Percentiles rank a stretch among this genome's conserved stretches.
phyloP scores from a whole-genome alignment of 1,140 invertebrate species.

The Periplaneta americana region DNA sequence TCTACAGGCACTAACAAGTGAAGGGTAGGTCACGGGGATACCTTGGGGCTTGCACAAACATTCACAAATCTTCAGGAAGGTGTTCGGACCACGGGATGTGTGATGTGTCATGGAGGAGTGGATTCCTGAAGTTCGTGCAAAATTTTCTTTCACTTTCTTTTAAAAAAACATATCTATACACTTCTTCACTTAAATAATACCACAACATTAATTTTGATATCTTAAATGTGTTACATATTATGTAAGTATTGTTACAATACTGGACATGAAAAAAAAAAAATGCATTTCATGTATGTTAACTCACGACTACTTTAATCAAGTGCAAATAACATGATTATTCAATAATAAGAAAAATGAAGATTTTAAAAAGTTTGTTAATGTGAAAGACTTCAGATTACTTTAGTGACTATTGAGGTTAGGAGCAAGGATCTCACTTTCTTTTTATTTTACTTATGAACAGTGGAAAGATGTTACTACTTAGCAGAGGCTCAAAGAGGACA shows the following conservation, averaged over 20 bases:
- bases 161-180: neutral
- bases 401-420: neutral
- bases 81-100: neutral
- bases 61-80: neutral
- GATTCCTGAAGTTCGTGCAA: neutral
- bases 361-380: neutral
- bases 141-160: neutral
- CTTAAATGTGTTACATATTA: neutral
- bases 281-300: neutral
- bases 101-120: neutral
- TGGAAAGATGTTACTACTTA: neutral
- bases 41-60: neutral
- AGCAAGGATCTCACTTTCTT: no score
- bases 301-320: neutral
- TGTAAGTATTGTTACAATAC: neutral
- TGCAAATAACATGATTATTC: neutral
- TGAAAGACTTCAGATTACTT: neutral
- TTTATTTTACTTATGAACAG: neutral
- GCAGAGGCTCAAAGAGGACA: neutral
- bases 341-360: neutral
- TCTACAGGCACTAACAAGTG: neutral
- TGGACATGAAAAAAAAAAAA: neutral
- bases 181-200: neutral
- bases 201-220: neutral
- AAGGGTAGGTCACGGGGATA: neutral